A percentile compares a stretch with the other conserved stretches of the same genome.
Conservation (phyloP, 2,888 invertebrate genomes). For the Brenthis hecate region DNA sequence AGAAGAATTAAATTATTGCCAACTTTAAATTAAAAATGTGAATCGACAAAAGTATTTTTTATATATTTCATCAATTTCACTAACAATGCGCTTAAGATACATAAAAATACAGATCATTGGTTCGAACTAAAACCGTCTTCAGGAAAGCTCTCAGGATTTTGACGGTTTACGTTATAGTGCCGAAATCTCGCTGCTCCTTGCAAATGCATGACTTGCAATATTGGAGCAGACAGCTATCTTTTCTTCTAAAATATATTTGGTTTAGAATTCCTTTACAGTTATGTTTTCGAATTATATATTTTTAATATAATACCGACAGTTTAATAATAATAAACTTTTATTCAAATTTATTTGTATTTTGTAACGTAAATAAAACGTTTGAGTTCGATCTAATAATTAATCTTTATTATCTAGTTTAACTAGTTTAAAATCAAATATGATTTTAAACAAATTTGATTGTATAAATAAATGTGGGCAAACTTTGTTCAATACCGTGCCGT, state of each 20-base stretch:
- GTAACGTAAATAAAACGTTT: no score
- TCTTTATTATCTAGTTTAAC: no score
- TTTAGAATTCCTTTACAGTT: conserved; percentile 6
- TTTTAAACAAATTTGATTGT: no score
- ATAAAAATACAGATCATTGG: conserved; percentile 13
- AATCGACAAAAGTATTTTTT: no score
- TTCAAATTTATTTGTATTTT: no score
- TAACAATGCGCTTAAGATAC: background rate
- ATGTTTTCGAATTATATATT: conserved; percentile 1
- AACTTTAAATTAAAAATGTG: no score
- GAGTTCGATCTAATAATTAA: no score
- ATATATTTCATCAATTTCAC: background rate
- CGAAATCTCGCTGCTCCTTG: conserved; percentile 21
- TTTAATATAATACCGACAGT: background rate
- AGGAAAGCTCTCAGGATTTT: conserved; percentile 16
- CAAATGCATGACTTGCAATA: conserved; percentile 33
- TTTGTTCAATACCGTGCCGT: no score
- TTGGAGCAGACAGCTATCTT: conserved; percentile 27
- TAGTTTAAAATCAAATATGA: no score
- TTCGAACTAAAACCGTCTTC: conserved; percentile 12
- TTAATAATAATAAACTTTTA: no score
- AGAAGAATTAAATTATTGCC: no score
- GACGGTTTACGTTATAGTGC: conserved; percentile 26
- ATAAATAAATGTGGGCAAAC: no score
- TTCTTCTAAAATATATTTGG: conserved; percentile 31